Percentiles rank a stretch among this genome's conserved stretches.
phyloP scores from a whole-genome alignment of 1,140 invertebrate species.

The Luehdorfia chinensis region DNA sequence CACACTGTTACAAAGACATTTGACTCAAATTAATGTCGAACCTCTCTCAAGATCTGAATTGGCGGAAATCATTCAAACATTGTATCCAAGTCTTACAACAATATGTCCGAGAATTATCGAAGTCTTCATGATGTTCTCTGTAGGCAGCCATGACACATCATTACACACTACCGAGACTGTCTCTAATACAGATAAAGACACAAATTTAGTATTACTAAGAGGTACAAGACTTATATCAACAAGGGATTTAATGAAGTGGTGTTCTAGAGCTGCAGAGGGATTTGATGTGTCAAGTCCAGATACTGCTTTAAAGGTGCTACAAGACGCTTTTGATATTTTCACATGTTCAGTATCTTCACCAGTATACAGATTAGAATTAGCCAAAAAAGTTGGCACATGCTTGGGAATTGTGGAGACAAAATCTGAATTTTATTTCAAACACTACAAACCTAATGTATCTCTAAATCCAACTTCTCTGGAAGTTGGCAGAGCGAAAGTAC shows the following conservation, averaged over 20 bases:
- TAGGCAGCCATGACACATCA: slow-evolving; percentile 80
- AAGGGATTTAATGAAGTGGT: slow-evolving; percentile 96
- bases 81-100: slow-evolving; percentile 86
- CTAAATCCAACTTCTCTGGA: slow-evolving; percentile 58
- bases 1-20: slow-evolving; percentile 87
- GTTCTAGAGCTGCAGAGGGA: slow-evolving; percentile 84
- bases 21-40: slow-evolving; percentile 89
- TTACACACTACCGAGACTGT: slow-evolving; percentile 51
- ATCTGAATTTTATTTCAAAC: slow-evolving; percentile 87
- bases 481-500: slow-evolving; percentile 66
- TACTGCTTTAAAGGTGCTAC: slow-evolving; percentile 87
- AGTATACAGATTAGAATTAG: slow-evolving; percentile 81
- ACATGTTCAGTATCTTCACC: slow-evolving; percentile 84
- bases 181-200: slow-evolving; percentile 37
- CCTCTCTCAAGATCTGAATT: slow-evolving; percentile 87
- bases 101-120: slow-evolving; percentile 88
- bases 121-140: slow-evolving; percentile 90
- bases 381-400: slow-evolving; percentile 86
- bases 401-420: slow-evolving; percentile 90
- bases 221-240: slow-evolving; percentile 84
- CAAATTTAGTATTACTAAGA: slow-evolving; percentile 54
- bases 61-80: slow-evolving; percentile 80
- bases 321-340: slow-evolving; percentile 96
- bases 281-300: slow-evolving; percentile 87
- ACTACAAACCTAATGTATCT: slow-evolving; percentile 87